Evolutionary conservation across 1,140 invertebrate genomes (phyloP).

Genomic region (Dufourea novaeangliae): DNA sequence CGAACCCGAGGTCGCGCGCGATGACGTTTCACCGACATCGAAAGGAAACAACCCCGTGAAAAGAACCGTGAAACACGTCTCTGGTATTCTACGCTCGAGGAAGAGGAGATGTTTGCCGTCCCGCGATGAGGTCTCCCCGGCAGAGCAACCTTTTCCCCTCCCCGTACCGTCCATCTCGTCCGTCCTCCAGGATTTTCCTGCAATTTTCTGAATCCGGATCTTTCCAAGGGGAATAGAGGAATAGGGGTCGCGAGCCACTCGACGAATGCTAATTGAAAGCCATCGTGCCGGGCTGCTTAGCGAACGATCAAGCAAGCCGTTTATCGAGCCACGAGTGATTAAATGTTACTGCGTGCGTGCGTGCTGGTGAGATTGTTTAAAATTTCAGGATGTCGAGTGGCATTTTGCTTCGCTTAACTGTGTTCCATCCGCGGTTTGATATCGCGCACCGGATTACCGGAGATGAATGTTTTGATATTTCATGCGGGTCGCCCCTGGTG

Average conservation of each 20-base stretch:
- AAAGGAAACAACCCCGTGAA: constrained; percentile 15
- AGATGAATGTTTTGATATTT: constrained; percentile 9
- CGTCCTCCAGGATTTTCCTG: neutral
- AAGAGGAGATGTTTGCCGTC: constrained; percentile 20
- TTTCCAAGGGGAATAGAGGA: neutral
- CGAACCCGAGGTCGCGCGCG: constrained; percentile 56
- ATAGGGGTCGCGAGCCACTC: neutral
- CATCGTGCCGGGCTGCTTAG: neutral
- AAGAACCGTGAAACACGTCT: constrained; percentile 23
- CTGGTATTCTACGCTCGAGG: neutral
- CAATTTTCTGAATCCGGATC: neutral
- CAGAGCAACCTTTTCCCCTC: neutral
- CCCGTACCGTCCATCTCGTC: neutral
- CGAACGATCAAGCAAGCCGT: neutral
- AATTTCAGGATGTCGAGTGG: neutral
- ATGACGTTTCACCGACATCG: constrained; percentile 31
- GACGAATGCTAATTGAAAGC: constrained; percentile 1
- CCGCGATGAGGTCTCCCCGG: neutral
- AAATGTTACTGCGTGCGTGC: neutral
- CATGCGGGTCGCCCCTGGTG: neutral
- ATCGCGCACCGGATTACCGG: neutral
- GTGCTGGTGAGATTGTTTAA: neutral
- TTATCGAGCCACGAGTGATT: neutral
- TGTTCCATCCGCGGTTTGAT: neutral
- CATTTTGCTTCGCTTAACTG: neutral